Evolutionary conservation across 2,888 invertebrate species (phyloP).

Genomic region (Tipula confusa): DNA sequence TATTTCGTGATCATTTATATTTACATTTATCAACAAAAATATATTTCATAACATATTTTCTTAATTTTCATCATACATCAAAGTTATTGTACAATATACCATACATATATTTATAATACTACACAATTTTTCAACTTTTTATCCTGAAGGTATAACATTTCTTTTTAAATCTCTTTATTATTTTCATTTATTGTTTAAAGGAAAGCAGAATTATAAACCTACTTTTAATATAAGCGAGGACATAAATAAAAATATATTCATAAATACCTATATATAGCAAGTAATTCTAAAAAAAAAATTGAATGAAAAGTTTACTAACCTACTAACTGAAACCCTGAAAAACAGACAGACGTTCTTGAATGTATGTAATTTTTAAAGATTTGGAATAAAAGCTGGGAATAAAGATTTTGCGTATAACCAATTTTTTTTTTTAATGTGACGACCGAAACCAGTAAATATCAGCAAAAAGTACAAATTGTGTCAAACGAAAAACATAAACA

Average conservation of each 20-base stretch:
- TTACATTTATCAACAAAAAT: neutral
- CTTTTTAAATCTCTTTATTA: neutral
- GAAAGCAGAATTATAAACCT: neutral
- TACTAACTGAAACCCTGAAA: neutral
- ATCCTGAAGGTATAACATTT: neutral
- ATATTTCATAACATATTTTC: neutral
- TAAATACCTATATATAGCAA: neutral
- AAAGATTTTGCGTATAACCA: neutral
- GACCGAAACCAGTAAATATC: neutral
- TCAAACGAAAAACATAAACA: neutral
- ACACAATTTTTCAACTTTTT: neutral
- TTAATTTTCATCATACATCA: neutral
- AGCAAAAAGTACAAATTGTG: neutral
- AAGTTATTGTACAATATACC: neutral
- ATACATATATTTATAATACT: neutral
- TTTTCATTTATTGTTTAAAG: neutral
- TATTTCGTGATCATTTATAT: neutral
- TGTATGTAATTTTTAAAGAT: no score
- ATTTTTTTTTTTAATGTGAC: neutral
- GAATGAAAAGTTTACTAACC: neutral
- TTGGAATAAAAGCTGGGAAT: neutral
- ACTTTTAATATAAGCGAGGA: neutral
- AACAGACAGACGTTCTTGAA: no score
- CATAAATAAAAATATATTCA: neutral
- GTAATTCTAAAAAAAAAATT: neutral